Percentiles rank a stretch among this genome's conserved stretches.
Evolutionary conservation across 1,140 invertebrate genomes (phyloP).

Genomic region (Papilio helenus): DNA sequence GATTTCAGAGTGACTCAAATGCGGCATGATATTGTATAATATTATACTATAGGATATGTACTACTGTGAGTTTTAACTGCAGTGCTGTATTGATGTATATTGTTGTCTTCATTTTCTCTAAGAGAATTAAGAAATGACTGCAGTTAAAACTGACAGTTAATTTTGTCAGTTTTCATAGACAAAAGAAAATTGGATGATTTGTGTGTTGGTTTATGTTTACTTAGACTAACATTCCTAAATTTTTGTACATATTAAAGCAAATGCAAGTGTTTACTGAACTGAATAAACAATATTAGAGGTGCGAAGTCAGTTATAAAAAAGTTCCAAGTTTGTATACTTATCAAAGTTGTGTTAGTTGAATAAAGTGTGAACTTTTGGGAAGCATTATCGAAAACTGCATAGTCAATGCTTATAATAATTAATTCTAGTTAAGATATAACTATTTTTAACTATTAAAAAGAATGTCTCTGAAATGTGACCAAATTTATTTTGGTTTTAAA

Average conservation of each 20-base stretch:
- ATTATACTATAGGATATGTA: neutral
- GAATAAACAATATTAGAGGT: neutral
- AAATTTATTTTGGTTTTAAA: slow-evolving; percentile 17
- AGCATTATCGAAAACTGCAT: neutral
- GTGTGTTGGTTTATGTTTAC: neutral
- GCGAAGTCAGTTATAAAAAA: neutral
- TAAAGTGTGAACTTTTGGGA: neutral
- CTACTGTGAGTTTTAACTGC: neutral
- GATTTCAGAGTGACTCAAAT: neutral
- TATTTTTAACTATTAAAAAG: neutral
- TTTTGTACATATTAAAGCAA: neutral
- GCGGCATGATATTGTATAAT: neutral
- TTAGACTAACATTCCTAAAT: slow-evolving; percentile 8
- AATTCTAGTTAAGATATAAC: neutral
- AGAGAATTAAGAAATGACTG: too few species aligned
- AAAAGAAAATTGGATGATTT: neutral
- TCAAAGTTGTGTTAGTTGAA: neutral
- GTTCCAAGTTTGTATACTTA: neutral
- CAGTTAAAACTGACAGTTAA: too few species aligned
- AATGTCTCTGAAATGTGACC: neutral
- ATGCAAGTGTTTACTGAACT: neutral
- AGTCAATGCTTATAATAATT: neutral
- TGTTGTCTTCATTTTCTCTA: too few species aligned
- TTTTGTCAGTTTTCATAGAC: neutral
- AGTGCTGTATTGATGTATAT: too few species aligned